A percentile compares a stretch with the other conserved stretches of the same genome.
Conservation (phyloP, 2,113 vertebrate genomes). For the Sebastes fasciatus region DNA sequence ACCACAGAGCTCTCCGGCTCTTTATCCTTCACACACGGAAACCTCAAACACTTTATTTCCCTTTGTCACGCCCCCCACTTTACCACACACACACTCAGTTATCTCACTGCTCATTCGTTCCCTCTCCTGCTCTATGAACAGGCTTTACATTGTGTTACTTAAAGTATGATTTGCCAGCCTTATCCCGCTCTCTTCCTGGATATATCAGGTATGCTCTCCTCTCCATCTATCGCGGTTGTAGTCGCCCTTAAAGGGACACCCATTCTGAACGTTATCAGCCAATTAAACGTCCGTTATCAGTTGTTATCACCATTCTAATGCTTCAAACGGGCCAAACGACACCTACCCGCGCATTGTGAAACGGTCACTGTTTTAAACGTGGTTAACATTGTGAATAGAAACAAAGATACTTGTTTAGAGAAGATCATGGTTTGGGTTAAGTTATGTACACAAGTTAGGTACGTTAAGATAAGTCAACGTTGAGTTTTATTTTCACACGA, state of each 20-base stretch:
- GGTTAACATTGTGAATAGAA: too few relatives aligned
- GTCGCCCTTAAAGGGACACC: background rate
- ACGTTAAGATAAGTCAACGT: too few relatives aligned
- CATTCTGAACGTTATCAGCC: background rate
- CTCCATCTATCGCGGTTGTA: background rate
- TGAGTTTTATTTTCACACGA: too few relatives aligned
- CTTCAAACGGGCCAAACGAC: too few relatives aligned
- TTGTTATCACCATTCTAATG: too few relatives aligned
- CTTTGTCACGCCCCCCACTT: background rate
- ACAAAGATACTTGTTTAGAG: too few relatives aligned
- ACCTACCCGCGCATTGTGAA: too few relatives aligned
- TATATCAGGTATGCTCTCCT: background rate
- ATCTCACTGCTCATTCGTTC: background rate
- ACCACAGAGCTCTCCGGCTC: slow-evolving; percentile 2
- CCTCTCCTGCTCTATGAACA: background rate
- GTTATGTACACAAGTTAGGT: too few relatives aligned
- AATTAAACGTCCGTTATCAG: background rate
- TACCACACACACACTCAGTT: background rate
- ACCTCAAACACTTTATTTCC: slow-evolving; percentile 10
- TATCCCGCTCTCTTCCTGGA: background rate
- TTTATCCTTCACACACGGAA: slow-evolving; percentile 24
- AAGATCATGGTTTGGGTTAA: too few relatives aligned
- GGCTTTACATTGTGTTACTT: slow-evolving; percentile 3
- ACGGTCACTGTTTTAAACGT: too few relatives aligned
- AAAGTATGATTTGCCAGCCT: background rate